A percentile compares a stretch with the other conserved stretches of the same genome.
Evolutionary conservation across 2,888 invertebrate species (phyloP).

Genomic region (Thymelicus sylvestris): DNA sequence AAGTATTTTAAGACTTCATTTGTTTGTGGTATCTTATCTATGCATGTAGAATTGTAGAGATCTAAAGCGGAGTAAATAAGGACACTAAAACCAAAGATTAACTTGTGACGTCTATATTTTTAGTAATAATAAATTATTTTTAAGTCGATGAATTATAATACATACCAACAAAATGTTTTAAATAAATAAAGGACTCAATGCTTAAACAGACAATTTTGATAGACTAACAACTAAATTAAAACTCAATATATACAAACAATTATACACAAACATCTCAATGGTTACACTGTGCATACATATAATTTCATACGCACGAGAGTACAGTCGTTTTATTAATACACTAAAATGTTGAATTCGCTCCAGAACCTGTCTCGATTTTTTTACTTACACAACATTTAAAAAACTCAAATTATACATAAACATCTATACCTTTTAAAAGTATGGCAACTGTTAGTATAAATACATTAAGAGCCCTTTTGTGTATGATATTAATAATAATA

Average conservation of each 20-base stretch:
- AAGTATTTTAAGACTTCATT: no score
- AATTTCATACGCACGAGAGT: conserved; percentile 2
- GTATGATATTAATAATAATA: no score
- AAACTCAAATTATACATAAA: neutral
- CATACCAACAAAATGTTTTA: no score
- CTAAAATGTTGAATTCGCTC: neutral
- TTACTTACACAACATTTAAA: neutral
- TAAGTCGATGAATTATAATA: neutral
- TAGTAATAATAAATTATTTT: neutral
- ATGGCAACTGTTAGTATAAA: neutral
- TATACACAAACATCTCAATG: conserved; percentile 1
- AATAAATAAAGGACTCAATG: neutral
- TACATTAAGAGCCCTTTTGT: no score
- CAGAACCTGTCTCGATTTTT: neutral
- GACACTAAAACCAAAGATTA: no score
- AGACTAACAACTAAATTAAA: neutral
- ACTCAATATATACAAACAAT: conserved; percentile 16
- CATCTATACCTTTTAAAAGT: neutral
- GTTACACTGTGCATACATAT: neutral
- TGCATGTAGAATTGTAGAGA: no score
- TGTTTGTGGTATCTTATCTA: no score
- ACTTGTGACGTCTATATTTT: no score
- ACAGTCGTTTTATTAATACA: conserved; percentile 7
- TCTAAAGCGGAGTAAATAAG: no score
- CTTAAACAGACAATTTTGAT: neutral